Evolutionary conservation across 2,888 invertebrate species (phyloP).

Genomic region (Hemaris fuciformis): DNA sequence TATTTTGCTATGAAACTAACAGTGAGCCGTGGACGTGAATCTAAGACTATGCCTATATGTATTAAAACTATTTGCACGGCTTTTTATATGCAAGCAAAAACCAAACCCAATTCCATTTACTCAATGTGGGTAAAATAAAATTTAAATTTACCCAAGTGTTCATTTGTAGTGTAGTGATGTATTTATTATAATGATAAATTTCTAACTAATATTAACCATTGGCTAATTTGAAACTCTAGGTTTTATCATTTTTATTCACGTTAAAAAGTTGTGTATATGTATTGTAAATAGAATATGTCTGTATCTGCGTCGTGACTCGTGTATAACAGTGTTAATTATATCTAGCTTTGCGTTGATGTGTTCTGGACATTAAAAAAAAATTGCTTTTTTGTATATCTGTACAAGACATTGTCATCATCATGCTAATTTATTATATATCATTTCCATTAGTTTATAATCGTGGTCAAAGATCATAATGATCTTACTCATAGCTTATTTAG

Average conservation of each 20-base stretch:
- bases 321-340: not conserved
- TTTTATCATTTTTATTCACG: not conserved
- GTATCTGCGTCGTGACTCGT: not conserved
- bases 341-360: not conserved
- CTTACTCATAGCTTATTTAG: not conserved
- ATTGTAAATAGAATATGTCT: not conserved
- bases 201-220: not conserved
- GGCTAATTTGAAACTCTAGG: not conserved
- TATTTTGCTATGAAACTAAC: not conserved
- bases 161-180: not conserved
- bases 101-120: not conserved
- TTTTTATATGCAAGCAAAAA: not conserved
- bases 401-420: slow-evolving; percentile 6
- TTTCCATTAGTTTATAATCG: not conserved
- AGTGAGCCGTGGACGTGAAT: not conserved
- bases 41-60: not conserved
- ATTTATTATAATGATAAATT: not conserved
- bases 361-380: not conserved
- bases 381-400: not conserved
- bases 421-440: slow-evolving; percentile 14
- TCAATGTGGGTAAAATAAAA: not conserved
- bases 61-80: not conserved
- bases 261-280: not conserved
- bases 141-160: not conserved
- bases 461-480: not conserved